Evolutionary conservation across 1,140 invertebrate genomes (phyloP), one percentile per base, ranked within the genome.

Genomic region (Drosophila obscura): DNA sequence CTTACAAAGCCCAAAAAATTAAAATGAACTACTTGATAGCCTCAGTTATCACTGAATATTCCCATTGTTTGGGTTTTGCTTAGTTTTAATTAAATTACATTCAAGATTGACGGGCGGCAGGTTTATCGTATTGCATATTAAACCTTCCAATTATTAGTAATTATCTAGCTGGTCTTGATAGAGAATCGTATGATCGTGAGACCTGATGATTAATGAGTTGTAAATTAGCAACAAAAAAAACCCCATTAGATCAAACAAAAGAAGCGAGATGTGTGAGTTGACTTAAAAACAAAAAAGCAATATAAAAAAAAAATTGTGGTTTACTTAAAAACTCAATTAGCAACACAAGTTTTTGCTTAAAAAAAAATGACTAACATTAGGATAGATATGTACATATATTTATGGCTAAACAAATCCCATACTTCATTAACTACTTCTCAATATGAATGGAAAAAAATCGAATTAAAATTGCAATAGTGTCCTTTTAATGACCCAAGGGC

Each of bases 301-400:
- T 50, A 39, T 24, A 11, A 26, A 13, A 51, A 72, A 55, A 56
- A 16, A 35, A n/a, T n/a, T 5, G 0, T 28, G 5, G 49, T n/a
- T 74, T 48, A 66, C 71, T 66, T 26, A 15, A 44, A 75, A 74
- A 74, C 24, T 74, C 72, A 74, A 75, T 75, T 74, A 74, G 71
- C 53, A 49, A 19, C 15, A n/a, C 11, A 35, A 26, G 31, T 48
- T 16, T 15, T 13, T 13, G 4, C 26, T 4, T 62, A 39, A 28
- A 13, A 61, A 48, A 9, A 48, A 48, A 48, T 46, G n/a, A 16
- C 3, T 4, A 35, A 53, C 15, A 53, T 15, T 9, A 3, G 6
- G n/a, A 8, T 45, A 61, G 19, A 9, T 16, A 45, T 31, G 11
- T n/a, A 9, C 8, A 39, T 22, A 55, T 24, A 15, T 1, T 9